Evolutionary conservation across 1,140 invertebrate genomes (phyloP).

Genomic region (Bombus pyrosoma): DNA sequence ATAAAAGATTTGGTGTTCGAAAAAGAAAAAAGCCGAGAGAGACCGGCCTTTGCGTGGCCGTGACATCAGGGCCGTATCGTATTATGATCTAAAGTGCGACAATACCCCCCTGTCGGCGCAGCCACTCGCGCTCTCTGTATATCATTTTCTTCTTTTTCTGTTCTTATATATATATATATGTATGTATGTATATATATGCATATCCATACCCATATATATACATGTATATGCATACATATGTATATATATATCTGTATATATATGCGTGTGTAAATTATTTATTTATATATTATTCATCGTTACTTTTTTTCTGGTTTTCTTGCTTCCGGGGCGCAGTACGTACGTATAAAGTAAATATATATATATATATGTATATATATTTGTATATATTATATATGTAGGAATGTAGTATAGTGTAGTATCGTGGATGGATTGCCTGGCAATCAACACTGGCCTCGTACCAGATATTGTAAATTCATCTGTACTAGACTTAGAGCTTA

Average conservation of each 20-base stretch:
- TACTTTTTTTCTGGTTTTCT: conserved; percentile 30
- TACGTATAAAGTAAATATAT: conserved; percentile 59
- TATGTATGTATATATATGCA: background rate
- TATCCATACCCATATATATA: conserved; percentile 5
- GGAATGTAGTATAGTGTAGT: too few species aligned
- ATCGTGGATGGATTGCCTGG: too few species aligned
- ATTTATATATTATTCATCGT: conserved; percentile 32
- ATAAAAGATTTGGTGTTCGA: conserved; percentile 77
- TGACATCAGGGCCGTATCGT: conserved; percentile 49
- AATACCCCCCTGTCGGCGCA: conserved; percentile 55
- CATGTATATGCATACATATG: background rate
- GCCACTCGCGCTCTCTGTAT: conserved; percentile 53
- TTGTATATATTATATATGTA: conserved; percentile 23
- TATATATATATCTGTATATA: conserved; percentile 16
- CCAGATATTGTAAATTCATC: too few species aligned
- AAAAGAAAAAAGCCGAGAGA: conserved; percentile 70
- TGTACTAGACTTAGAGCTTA: too few species aligned
- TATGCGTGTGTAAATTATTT: background rate
- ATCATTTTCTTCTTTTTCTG: background rate
- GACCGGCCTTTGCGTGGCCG: conserved; percentile 55
- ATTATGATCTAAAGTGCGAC: conserved; percentile 28
- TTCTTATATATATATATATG: conserved; percentile 27
- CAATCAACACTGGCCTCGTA: too few species aligned
- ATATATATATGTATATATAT: conserved; percentile 43
- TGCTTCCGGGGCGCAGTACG: conserved; percentile 43